A percentile compares a stretch with the other conserved stretches of the same genome.
phyloP scores from a whole-genome alignment of 2,888 invertebrate species.

The Pandemis heparana region DNA sequence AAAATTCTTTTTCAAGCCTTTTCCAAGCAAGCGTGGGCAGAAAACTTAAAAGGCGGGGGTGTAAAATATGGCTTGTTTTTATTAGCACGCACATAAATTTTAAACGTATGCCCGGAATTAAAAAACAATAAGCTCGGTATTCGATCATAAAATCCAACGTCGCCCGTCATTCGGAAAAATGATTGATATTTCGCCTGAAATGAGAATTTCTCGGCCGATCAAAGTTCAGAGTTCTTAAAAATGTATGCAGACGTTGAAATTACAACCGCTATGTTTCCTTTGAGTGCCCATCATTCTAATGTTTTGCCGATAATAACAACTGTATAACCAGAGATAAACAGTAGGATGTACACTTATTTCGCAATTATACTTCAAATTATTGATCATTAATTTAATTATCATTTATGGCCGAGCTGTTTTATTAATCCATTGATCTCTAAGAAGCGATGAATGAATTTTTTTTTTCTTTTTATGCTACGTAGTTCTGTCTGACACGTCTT shows the following conservation, averaged over 20 bases:
- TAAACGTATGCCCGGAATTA: conserved; percentile 7
- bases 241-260: background rate
- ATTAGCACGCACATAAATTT: conserved; percentile 51
- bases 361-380: too few relatives aligned
- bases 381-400: too few relatives aligned
- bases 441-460: too few relatives aligned
- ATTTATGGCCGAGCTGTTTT: too few relatives aligned
- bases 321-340: too few relatives aligned
- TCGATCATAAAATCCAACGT: conserved; percentile 25
- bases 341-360: too few relatives aligned
- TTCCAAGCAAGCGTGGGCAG: background rate
- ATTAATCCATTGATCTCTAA: too few relatives aligned
- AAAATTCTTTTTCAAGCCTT: conserved; percentile 2
- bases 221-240: conserved; percentile 6
- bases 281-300: background rate
- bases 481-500: too few relatives aligned
- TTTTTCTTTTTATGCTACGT: too few relatives aligned
- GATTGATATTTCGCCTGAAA: conserved; percentile 29
- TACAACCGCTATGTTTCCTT: background rate
- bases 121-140: conserved; percentile 28
- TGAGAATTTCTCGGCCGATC: background rate
- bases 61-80: conserved; percentile 33
- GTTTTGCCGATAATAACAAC: background rate
- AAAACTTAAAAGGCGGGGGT: conserved; percentile 2
- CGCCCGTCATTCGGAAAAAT: conserved; percentile 15